A percentile compares a stretch with the other conserved stretches of the same genome.
Conservation (phyloP, 2,113 vertebrate genomes). For the Atrichornis clamosus region DNA sequence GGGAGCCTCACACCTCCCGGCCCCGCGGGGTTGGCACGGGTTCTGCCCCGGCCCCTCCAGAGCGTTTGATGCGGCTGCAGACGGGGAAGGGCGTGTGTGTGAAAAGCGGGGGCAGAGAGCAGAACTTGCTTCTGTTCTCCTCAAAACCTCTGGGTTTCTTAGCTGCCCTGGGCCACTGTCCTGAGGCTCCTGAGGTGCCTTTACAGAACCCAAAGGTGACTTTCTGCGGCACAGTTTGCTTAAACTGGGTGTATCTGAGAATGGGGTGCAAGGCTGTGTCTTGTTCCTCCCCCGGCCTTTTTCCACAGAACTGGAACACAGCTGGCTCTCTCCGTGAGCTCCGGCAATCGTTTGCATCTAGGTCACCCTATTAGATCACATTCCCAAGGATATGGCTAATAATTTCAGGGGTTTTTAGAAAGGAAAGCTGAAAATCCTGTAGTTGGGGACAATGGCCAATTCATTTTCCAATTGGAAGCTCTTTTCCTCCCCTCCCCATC, state of each 20-base stretch:
- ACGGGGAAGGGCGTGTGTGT: neutral
- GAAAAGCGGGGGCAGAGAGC: neutral
- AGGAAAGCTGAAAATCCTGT: slow-evolving; percentile 31
- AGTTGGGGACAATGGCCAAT: neutral
- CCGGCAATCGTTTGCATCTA: slow-evolving; percentile 3
- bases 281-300: neutral
- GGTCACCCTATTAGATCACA: slow-evolving; percentile 7
- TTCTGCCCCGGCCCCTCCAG: neutral
- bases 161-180: neutral
- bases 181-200: neutral
- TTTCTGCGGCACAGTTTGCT: neutral
- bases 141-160: neutral
- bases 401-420: neutral
- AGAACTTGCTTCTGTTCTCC: neutral
- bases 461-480: neutral
- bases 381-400: slow-evolving; percentile 13
- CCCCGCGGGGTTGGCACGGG: neutral
- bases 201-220: neutral
- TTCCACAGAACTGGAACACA: neutral
- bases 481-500: neutral
- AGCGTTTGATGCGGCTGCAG: neutral
- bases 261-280: accelerated
- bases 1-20: accelerated
- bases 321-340: neutral
- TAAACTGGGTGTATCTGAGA: neutral